Percentiles rank a stretch among this genome's conserved stretches.
Conservation (phyloP, 1,140 invertebrate genomes). For the Lasioglossum albipes region DNA sequence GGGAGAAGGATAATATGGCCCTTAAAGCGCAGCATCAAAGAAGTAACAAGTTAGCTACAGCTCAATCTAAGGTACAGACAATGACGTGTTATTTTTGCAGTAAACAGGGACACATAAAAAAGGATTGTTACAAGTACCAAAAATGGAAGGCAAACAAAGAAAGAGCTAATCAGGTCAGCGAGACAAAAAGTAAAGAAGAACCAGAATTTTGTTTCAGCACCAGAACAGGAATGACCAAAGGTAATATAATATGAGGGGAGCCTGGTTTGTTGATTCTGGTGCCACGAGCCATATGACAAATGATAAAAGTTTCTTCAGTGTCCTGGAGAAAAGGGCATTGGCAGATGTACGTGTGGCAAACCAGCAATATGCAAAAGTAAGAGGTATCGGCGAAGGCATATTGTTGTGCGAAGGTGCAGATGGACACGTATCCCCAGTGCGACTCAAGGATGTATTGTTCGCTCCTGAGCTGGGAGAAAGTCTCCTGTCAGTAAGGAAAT, state of each 20-base stretch:
- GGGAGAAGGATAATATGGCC: too few relatives aligned
- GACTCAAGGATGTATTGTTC: constrained; percentile 12
- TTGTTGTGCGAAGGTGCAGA: neutral
- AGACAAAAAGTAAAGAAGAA: neutral
- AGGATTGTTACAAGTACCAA: neutral
- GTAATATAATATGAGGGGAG: neutral
- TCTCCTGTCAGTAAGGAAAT: constrained; percentile 21
- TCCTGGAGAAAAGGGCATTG: constrained; percentile 1
- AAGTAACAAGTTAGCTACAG: too few relatives aligned
- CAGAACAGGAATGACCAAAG: neutral
- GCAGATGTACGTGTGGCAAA: too few relatives aligned
- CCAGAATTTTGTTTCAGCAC: neutral
- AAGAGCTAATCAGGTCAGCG: constrained; percentile 12
- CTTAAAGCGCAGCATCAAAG: too few relatives aligned
- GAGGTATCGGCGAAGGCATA: neutral
- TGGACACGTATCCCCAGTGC: neutral
- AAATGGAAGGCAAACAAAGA: constrained; percentile 26
- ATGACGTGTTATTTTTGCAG: neutral
- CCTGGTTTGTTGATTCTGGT: constrained; percentile 23
- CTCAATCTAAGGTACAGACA: too few relatives aligned
- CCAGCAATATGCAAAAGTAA: neutral
- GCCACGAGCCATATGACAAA: constrained; percentile 30
- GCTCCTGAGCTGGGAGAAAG: constrained; percentile 10
- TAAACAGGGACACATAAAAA: neutral
- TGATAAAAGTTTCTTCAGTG: constrained; percentile 18